Evolutionary conservation across 2,888 invertebrate genomes (phyloP), one percentile per base, ranked within the genome.

Genomic region (Tuberolachnus salignus): DNA sequence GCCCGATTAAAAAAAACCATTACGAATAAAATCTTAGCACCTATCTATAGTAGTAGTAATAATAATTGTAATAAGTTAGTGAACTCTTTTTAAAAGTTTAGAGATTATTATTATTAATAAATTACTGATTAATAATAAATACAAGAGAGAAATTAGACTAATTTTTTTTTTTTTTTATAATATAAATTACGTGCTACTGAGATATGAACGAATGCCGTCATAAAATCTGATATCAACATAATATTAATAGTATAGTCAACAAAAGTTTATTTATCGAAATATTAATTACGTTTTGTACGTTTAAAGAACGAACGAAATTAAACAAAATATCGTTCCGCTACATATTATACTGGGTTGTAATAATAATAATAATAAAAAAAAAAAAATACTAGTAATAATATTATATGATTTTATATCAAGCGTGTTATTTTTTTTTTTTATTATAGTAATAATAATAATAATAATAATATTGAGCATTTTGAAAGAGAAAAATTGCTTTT

Each of bases 21-120:
- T 78, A 78, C 16, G 34, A 34, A 34, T 34, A 34, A n/a, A 34
- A 59, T 75, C 73, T 75, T 78, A 78, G 78, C 78, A 78, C 78
- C 78, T 78, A 78, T 69, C 34, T 78, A n/a, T n/a, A n/a, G n/a
- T n/a, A 49, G 34, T 34, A 49, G 49, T 78, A 69, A 67, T 13
- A 57, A 55, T 73, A 61, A n/a, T 73, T 51, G 23, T 66, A 73
- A 16, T 63, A 55, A 75, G 75, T 78, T 69, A 69, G 59, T 78
- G 57, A 69, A 78, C 69, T 49, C 6, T 34, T 34, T 34, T 59
- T 57, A 21, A n/a, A 51, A 49, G 51, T 69, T 78, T 59, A 19
- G 44, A 78, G 59, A 46, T 49, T 78, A 59, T 49, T 59, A 34
- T 34, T 6, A 34, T 34, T 59, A 34, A 69, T 69, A 42, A 78